Conservation (phyloP, 2,113 vertebrate species). For the Peromyscus maniculatus region DNA sequence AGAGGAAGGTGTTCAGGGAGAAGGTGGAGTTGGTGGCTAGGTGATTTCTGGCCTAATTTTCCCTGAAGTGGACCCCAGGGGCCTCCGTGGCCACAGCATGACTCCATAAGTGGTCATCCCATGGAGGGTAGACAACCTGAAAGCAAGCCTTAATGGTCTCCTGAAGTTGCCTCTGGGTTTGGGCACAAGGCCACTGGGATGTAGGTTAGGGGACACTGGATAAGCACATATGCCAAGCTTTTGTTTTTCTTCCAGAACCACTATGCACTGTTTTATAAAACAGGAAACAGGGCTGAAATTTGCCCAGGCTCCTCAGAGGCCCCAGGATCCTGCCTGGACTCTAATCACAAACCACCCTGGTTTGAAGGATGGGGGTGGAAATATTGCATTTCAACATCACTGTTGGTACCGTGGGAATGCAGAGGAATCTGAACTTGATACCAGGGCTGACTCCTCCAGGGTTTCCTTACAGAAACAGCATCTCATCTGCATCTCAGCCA, state of each 20-base stretch:
- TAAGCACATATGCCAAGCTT: neutral
- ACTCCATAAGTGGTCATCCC: neutral
- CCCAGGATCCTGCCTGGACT: neutral
- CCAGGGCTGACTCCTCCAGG: neutral
- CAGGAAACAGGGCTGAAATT: neutral
- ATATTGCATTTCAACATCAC: neutral
- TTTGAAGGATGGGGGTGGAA: neutral
- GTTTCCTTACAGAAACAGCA: neutral
- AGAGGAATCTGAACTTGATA: neutral
- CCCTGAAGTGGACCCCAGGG: neutral
- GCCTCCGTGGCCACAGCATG: neutral
- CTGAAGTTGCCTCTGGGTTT: fast-evolving
- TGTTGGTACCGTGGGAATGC: neutral
- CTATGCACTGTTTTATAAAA: neutral
- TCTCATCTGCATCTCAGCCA: neutral
- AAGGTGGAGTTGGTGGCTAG: neutral
- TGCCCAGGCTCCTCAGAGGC: neutral
- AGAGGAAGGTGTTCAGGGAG: neutral
- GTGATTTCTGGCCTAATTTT: neutral
- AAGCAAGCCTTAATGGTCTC: neutral
- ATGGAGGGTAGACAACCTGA: neutral
- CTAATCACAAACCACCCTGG: neutral
- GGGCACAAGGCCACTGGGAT: neutral
- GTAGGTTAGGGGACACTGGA: neutral
- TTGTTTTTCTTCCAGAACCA: constrained; percentile 19